Percentiles rank a stretch among this genome's conserved stretches.
Evolutionary conservation across 2,113 vertebrate species (phyloP).

Genomic region (Bubo bubo): DNA sequence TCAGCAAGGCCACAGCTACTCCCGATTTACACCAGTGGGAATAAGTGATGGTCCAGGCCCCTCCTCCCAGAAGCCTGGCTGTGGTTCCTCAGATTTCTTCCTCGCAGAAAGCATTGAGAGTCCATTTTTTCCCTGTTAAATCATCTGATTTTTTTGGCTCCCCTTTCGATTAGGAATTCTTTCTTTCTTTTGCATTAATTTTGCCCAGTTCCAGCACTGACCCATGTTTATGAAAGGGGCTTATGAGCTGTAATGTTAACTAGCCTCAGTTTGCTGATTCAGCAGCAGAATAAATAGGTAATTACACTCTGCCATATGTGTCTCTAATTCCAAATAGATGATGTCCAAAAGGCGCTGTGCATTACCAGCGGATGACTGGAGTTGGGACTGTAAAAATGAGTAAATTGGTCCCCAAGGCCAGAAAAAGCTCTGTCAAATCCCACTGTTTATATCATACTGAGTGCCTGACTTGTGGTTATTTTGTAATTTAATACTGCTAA

Average conservation of each 20-base stretch:
- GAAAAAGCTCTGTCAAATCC: constrained; percentile 73
- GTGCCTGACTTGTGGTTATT: constrained; percentile 75
- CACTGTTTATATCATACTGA: constrained; percentile 75
- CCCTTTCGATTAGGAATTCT: constrained; percentile 11
- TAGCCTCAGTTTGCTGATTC: constrained; percentile 68
- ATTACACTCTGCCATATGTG: constrained; percentile 73
- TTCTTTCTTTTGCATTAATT: constrained; percentile 57
- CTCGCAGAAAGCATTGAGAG: constrained; percentile 6
- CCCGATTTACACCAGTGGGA: constrained; percentile 18
- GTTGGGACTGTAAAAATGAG: constrained; percentile 74
- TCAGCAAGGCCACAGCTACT: constrained; percentile 53
- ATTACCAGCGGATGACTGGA: constrained; percentile 67
- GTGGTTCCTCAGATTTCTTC: constrained; percentile 42
- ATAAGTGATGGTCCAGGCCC: not conserved
- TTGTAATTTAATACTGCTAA: constrained; percentile 78
- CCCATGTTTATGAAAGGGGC: constrained; percentile 54
- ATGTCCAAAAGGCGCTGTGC: constrained; percentile 67
- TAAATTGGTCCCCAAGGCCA: constrained; percentile 78
- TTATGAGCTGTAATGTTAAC: constrained; percentile 59
- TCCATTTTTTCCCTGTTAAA: constrained; percentile 66
- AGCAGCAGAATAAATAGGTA: constrained; percentile 74
- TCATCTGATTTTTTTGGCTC: constrained; percentile 65
- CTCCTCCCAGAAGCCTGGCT: constrained; percentile 41
- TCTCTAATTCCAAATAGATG: constrained; percentile 70
- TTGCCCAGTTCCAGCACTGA: constrained; percentile 48